phyloP scores from a whole-genome alignment of 2,888 invertebrate species.

The Chromoteleia sp. region DNA sequence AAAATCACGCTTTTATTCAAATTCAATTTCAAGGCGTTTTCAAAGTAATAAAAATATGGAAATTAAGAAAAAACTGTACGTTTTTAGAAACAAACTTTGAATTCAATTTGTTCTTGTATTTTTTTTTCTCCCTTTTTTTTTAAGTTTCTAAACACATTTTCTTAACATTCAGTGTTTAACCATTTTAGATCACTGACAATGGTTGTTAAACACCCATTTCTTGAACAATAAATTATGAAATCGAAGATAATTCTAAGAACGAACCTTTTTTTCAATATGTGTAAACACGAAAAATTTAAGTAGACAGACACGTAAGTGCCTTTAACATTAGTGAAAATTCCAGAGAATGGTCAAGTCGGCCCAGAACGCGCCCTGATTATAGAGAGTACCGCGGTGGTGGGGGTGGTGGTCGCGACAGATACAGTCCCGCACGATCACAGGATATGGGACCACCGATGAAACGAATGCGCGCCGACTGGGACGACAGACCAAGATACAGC shows the following conservation, averaged over 20 bases:
- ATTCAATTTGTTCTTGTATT: background rate
- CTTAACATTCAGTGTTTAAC: too few species aligned
- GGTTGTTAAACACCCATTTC: too few species aligned
- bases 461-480: slow-evolving; percentile 91
- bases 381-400: slow-evolving; percentile 91
- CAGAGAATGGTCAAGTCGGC: slow-evolving; percentile 86
- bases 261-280: background rate
- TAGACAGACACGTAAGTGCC: slow-evolving; percentile 42
- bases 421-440: slow-evolving; percentile 89
- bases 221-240: too few species aligned
- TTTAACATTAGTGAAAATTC: slow-evolving; percentile 70
- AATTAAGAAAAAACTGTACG: too few species aligned
- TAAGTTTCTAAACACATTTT: too few species aligned
- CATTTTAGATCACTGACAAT: too few species aligned
- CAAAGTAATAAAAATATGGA: too few species aligned
- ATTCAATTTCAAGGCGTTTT: too few species aligned
- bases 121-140: too few species aligned
- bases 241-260: background rate
- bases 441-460: slow-evolving; percentile 92
- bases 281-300: background rate
- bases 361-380: slow-evolving; percentile 91
- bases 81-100: background rate
- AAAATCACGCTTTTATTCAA: too few species aligned
- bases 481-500: slow-evolving; percentile 83
- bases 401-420: slow-evolving; percentile 87